Evolutionary conservation across 2,797 vertebrate species (phyloP), one percentile per base, ranked within the genome.

Genomic region (Merluccius polli): DNA sequence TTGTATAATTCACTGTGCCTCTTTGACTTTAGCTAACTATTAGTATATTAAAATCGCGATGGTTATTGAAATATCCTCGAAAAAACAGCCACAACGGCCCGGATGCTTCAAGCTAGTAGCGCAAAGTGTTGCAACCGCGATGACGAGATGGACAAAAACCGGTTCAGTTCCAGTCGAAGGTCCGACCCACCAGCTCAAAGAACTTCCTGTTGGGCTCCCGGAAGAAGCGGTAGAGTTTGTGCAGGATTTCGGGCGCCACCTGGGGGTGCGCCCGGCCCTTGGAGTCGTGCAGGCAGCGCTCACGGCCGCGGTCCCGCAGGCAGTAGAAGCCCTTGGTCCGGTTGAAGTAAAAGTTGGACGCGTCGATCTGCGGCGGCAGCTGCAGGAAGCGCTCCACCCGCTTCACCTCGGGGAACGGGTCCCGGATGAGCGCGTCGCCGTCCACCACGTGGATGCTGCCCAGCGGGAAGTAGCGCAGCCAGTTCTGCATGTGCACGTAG

Each of bases 301-400:
- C 96, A 41, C 93, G 91, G 0, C 96, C 96, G 13, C 92, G 87
- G 82, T 97, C 96, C 52, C 96, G 90, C 86, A 99, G 90, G 92
- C 98, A 99, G 90, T 96, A 98, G 87, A 99, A 99, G 71, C 98
- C 98, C 86, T 97, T 98, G 0, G 97, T 99, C 85, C 95, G 95
- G 84, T 99, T 99, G 77, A 98, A 99, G 89, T 99, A 99, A 89
- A 99, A 98, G 88, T 99, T 97, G 0, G 95, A 96, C 59, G 95
- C 91, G 3, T 95, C 96, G 83, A 99, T 97, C 87, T 96, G 96
- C 0, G 97, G 95, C 0, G 95, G 90, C 69, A 99, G 92, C 75
- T 90, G 91, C 29, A 99, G 90, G 91, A 99, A 99, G 7, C 84
- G 81, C 86, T 99, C 98, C 27, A 98, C 98, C 79, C 93, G 95